Conservation (phyloP, 2,888 invertebrate genomes). For the Phortica okadai region DNA sequence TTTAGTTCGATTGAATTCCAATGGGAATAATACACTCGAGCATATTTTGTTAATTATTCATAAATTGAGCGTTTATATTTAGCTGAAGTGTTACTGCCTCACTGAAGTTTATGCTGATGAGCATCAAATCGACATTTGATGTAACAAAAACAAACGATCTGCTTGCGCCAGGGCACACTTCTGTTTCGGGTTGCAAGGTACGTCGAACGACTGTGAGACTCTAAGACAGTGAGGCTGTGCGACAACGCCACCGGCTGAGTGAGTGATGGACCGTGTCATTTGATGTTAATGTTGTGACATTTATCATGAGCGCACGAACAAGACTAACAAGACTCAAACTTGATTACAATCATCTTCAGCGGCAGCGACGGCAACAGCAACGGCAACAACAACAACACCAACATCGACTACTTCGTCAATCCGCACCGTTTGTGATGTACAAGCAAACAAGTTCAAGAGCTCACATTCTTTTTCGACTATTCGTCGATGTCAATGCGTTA, state of each 20-base stretch:
- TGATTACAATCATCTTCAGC: constrained; percentile 55
- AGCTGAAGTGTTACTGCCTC: constrained; percentile 34
- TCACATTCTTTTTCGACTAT: constrained; percentile 39
- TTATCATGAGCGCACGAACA: constrained; percentile 73
- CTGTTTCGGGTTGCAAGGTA: constrained; percentile 13
- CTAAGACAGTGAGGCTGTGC: constrained; percentile 22
- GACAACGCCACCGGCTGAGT: constrained; percentile 69
- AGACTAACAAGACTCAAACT: constrained; percentile 66
- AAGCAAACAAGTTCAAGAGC: constrained; percentile 35
- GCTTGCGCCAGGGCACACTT: constrained; percentile 58
- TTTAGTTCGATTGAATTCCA: constrained; percentile 28
- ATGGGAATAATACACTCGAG: constrained; percentile 35
- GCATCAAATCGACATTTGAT: constrained; percentile 60
- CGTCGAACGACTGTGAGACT: neutral
- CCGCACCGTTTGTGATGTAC: constrained; percentile 28
- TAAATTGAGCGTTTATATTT: constrained; percentile 39
- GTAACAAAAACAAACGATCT: constrained; percentile 44
- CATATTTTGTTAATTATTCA: constrained; percentile 49
- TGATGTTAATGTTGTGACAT: constrained; percentile 76
- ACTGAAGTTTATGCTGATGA: constrained; percentile 55
- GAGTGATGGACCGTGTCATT: constrained; percentile 76
- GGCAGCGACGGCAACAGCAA: neutral
- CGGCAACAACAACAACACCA: neutral
- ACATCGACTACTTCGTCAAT: constrained; percentile 55
- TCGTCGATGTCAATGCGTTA: constrained; percentile 44